Percentiles rank a stretch among this genome's conserved stretches.
These are phyloP conservation scores for Lacerta agilis DNA, from an alignment of 2,797 vertebrate genomes.

Conservation along the genomic window DNA sequence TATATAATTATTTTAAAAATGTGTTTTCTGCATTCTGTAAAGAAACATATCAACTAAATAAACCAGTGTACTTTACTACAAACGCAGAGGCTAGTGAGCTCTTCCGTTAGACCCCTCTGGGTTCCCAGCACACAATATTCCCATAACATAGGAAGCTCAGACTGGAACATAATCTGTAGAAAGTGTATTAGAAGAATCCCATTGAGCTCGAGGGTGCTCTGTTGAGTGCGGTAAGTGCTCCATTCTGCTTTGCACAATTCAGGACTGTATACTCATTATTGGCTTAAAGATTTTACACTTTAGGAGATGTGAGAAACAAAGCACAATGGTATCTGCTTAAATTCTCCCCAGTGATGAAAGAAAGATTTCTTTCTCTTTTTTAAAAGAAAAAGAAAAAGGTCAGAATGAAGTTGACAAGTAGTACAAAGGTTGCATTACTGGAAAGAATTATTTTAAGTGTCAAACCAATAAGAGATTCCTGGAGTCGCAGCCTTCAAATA, in stretches of 20 bases:
- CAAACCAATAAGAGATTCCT: neutral
- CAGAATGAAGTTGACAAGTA: neutral
- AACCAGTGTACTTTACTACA: conserved; percentile 75
- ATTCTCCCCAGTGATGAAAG: neutral
- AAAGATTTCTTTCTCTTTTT: neutral
- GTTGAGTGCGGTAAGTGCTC: no score
- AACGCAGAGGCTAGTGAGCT: conserved; percentile 43
- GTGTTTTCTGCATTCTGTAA: conserved; percentile 78
- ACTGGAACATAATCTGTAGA: neutral
- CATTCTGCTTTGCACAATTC: neutral
- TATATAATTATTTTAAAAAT: conserved; percentile 74
- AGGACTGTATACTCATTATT: neutral
- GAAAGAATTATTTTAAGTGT: neutral
- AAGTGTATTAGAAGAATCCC: neutral
- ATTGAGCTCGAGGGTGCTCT: neutral
- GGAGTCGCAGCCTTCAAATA: neutral
- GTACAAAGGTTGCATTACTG: neutral
- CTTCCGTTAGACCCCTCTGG: conserved; percentile 2
- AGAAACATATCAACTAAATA: conserved; percentile 76
- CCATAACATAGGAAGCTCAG: neutral
- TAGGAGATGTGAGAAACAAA: neutral
- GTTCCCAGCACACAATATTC: neutral
- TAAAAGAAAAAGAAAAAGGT: neutral
- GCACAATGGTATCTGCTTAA: neutral
- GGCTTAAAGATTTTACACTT: neutral